Conservation (phyloP, 2,797 vertebrate genomes). For the Nothura maculosa region DNA sequence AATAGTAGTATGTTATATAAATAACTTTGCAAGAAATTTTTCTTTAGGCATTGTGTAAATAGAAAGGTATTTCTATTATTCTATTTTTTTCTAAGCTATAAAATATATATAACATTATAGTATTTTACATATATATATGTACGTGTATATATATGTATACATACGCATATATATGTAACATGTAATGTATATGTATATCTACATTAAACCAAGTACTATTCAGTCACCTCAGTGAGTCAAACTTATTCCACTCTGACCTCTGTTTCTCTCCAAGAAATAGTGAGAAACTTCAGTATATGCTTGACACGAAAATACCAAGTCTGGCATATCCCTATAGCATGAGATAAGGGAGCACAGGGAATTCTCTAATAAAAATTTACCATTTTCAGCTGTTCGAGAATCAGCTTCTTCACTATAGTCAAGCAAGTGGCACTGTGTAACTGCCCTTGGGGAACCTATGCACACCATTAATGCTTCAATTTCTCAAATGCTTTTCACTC, state of each 20-base stretch:
- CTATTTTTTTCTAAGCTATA: background rate
- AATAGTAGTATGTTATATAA: background rate
- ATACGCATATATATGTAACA: too few relatives aligned
- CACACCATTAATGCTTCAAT: background rate
- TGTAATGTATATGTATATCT: background rate
- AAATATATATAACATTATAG: too few relatives aligned
- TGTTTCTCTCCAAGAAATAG: background rate
- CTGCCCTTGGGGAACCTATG: background rate
- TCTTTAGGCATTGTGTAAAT: background rate
- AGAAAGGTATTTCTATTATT: background rate
- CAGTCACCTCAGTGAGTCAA: fast-evolving
- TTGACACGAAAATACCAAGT: background rate
- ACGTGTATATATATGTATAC: too few relatives aligned
- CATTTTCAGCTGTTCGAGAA: background rate
- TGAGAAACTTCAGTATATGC: background rate
- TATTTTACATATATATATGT: too few relatives aligned
- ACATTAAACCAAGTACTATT: background rate
- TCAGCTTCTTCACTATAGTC: background rate
- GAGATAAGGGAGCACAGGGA: background rate
- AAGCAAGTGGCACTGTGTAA: fast-evolving
- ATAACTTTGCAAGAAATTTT: background rate
- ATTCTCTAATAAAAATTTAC: fast-evolving
- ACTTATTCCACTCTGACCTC: background rate
- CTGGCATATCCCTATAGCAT: background rate
- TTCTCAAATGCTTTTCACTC: background rate